Conservation (phyloP, 2,888 invertebrate genomes). For the Caenorhabditis imperialis region DNA sequence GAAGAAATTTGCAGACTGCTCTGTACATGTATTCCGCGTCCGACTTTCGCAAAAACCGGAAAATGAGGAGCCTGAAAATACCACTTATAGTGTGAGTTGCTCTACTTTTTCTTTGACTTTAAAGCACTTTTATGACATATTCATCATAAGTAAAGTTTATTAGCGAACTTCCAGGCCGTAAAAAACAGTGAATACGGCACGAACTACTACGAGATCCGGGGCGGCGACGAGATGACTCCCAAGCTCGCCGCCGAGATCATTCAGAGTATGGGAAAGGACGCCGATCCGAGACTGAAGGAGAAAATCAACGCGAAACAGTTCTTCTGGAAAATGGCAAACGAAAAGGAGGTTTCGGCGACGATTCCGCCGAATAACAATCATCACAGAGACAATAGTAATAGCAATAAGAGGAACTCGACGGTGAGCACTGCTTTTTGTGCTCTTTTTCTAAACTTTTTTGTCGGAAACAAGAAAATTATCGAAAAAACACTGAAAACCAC, state of each 20-base stretch:
- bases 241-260: slow-evolving; percentile 46
- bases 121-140: too few species aligned
- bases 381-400: too few species aligned
- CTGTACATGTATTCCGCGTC: slow-evolving; percentile 50
- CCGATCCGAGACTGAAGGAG: slow-evolving; percentile 47
- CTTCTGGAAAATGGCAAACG: slow-evolving; percentile 36
- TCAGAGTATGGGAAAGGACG: slow-evolving; percentile 38
- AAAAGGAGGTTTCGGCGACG: slow-evolving; percentile 7
- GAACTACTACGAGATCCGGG: slow-evolving; percentile 49
- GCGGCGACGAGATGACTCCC: slow-evolving; percentile 41
- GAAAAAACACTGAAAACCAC: too few species aligned
- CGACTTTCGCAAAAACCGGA: slow-evolving; percentile 48
- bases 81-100: slow-evolving; percentile 10
- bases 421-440: too few species aligned
- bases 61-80: slow-evolving; percentile 23
- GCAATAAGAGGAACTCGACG: slow-evolving; percentile 21
- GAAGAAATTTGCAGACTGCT: too few species aligned
- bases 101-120: too few species aligned
- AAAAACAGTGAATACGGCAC: slow-evolving; percentile 32
- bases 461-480: too few species aligned
- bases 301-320: slow-evolving; percentile 49
- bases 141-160: not conserved
- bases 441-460: too few species aligned
- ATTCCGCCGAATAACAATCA: slow-evolving; percentile 37
- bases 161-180: slow-evolving; percentile 19